Base-by-base conservation (phyloP, 2,113 vertebrate species). In the Tyto alba region DNA sequence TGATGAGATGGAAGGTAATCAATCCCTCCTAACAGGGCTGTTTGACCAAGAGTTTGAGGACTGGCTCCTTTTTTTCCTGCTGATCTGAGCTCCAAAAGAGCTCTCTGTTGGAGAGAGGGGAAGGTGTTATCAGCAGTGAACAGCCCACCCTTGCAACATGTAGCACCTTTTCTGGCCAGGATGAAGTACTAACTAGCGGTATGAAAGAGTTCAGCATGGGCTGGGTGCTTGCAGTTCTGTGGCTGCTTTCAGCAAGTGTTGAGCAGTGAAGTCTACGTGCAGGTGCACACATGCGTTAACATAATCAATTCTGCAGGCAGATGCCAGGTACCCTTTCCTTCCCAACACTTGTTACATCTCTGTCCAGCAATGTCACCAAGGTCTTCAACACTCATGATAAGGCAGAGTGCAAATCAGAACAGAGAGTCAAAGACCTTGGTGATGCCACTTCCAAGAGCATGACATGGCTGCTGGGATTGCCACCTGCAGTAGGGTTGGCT, bases 371-470 rank as follows among this genome's bases (percentile, higher is more conserved):
- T 89, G 73, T 88, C 74, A 84, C 40, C 41, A 72, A 86, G 59
- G 90, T 91, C 88, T 88, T 91, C 48, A 85, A 13, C 30, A 10
- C 50, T 71, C 21, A 13, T 10, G 72, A 76, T 95, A 93, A 94
- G 57, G 72, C 43, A 79, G 36, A 91, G 66, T 40, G 30, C 64
- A 95, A 71, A 81, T 79, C 45, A 40, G 93, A 92, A 30, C 72
- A 83, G 36, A 30, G 43, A 90, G 68, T 90, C 88, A 79, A 85
- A 95, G 95, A 72, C 94, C 79, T 91, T 79, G 38, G 47, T 68
- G 69, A 20, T 5, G 0, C 45, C 17, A 32, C 59, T 71, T 94
- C 32, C 22, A 73, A 73, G 45, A 84, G 32, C 29, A 5, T 47
- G 38, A 68, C 13, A 22, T 22, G 52, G 41, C 50, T 84, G 36